Base-by-base conservation (phyloP, 1,140 invertebrate genomes). In the Agraylea sexmaculata region DNA sequence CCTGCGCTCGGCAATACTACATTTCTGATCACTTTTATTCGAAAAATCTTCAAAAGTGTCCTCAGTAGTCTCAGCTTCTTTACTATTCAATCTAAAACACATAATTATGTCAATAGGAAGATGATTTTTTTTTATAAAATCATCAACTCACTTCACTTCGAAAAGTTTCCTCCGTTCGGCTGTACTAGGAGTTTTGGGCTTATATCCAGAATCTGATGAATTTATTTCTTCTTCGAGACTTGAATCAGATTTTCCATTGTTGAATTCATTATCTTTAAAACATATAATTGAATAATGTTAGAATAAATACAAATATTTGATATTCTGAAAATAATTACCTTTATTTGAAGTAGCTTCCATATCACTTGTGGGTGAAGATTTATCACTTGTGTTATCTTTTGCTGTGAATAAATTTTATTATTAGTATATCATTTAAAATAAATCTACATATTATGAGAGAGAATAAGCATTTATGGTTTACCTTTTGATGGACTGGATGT, bases 1-100 rank as follows among this genome's bases (percentile, higher is more conserved):
- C 3, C 82, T 67, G 6, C 82, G 66, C 42, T 87, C 83, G 1
- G 83, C 83, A 47, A 88, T 85, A 6, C 81, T 84, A 44, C 68
- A 73, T 23, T 77, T 63, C 50, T 79, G 75, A 36, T 53, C 69
- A 1, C 66, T 68, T 46, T 61, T 69, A 5, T 59, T 64, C n/a
- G 56, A 43, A 16, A 66, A 58, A 27, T 70, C 69, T 32, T 68
- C 60, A 35, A 54, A 52, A 20, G 45, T 54, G 20, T 66, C 37
- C 58, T 61, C 4, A 51, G 59, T 3, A 52, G 56, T 52, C n/a
- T 50, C 48, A n/a, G 53, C 54, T 38, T 59, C 58, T 44, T 59
- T 60, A 6, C 53, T 54, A 49, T 54, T 55, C 2, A 47, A 42
- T 25, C 51, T 48, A 28, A 7, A 35, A 21, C 25, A 35, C 32